Conservation (phyloP, 2,797 vertebrate genomes). For the Percopsis omiscomaycus region DNA sequence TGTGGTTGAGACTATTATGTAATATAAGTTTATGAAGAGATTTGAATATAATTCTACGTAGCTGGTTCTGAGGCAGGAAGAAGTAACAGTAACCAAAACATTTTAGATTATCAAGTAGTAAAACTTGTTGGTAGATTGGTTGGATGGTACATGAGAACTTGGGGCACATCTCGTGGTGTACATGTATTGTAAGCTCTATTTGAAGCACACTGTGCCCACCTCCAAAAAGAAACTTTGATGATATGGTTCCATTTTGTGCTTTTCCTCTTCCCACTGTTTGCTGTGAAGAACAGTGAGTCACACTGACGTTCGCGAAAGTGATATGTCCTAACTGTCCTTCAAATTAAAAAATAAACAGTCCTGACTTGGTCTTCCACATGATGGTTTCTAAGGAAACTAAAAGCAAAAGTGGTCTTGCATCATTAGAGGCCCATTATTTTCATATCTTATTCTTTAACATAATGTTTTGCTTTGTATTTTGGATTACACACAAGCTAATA, state of each 20-base stretch:
- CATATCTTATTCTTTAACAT: not conserved
- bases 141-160: too few relatives aligned
- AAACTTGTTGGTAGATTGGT: too few relatives aligned
- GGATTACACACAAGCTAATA: not conserved
- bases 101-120: too few relatives aligned
- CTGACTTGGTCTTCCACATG: slow-evolving; percentile 1
- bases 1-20: too few relatives aligned
- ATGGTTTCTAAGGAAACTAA: slow-evolving; percentile 55
- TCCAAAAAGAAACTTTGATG: too few relatives aligned
- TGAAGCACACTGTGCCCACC: too few relatives aligned
- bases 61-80: not conserved
- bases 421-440: not conserved
- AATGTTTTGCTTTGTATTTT: not conserved
- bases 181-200: too few relatives aligned
- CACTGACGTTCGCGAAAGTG: slow-evolving; percentile 37
- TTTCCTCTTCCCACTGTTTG: too few relatives aligned
- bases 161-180: too few relatives aligned
- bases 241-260: too few relatives aligned
- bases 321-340: slow-evolving; percentile 36
- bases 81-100: not conserved
- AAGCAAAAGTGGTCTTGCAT: slow-evolving; percentile 27
- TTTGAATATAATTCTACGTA: not conserved
- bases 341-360: slow-evolving; percentile 23
- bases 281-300: slow-evolving; percentile 41
- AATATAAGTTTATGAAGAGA: too few relatives aligned